phyloP scores from a whole-genome alignment of 2,888 invertebrate genomes.

The Meteorus colon region DNA sequence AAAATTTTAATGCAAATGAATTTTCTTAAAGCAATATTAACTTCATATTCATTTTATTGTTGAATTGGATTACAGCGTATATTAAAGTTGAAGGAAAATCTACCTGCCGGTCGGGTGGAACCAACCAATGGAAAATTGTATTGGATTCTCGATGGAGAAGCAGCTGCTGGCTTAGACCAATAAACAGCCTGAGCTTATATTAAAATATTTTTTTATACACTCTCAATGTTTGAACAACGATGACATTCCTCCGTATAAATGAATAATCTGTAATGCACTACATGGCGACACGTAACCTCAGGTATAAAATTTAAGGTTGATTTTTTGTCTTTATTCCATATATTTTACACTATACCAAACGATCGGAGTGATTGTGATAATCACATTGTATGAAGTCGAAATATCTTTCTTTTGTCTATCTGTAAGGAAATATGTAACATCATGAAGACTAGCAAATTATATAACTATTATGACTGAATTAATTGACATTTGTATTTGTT shows the following conservation, averaged over 20 bases:
- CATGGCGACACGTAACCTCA: conserved; percentile 10
- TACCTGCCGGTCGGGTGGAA: conserved; percentile 86
- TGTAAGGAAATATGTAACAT: not conserved
- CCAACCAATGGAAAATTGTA: conserved; percentile 81
- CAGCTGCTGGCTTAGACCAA: conserved; percentile 57
- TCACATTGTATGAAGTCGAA: not conserved
- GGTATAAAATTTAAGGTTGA: conserved; percentile 17
- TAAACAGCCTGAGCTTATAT: conserved; percentile 12
- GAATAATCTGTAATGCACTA: not conserved
- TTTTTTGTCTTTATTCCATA: not conserved
- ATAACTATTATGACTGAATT: not conserved
- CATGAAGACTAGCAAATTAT: not conserved
- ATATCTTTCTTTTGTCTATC: not conserved
- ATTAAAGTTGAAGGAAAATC: conserved; percentile 82
- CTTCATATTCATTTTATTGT: not conserved
- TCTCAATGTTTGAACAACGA: conserved; percentile 17
- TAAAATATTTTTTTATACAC: conserved; percentile 26
- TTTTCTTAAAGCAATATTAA: not conserved
- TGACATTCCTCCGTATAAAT: conserved; percentile 19
- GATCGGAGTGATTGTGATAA: not conserved
- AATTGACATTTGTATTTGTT: not conserved
- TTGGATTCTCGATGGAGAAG: conserved; percentile 73
- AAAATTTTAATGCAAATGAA: conserved; percentile 22
- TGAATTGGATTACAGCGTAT: conserved; percentile 79
- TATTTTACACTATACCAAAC: conserved; percentile 9